phyloP scores from a whole-genome alignment of 2,113 vertebrate genomes.

The Rousettus leschenaultii region DNA sequence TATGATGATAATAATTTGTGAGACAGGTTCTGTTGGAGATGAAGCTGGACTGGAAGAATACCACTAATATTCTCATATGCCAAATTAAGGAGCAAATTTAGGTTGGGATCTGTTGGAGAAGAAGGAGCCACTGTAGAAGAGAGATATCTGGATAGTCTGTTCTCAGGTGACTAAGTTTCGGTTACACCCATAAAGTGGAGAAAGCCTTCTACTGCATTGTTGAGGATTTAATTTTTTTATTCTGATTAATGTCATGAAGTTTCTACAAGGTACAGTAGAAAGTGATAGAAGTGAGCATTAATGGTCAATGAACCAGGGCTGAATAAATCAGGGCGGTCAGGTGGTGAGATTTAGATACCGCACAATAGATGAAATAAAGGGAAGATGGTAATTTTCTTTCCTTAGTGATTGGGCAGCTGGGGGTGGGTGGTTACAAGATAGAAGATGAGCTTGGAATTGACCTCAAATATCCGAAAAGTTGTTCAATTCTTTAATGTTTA shows the following conservation, averaged over 20 bases:
- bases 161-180: neutral
- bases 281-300: neutral
- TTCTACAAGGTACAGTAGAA: neutral
- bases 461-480: neutral
- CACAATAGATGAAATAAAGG: neutral
- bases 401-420: neutral
- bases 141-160: neutral
- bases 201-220: neutral
- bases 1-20: neutral
- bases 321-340: neutral
- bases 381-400: neutral
- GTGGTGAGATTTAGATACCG: neutral
- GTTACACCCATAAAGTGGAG: neutral
- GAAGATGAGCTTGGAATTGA: neutral
- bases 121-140: fast-evolving
- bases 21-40: neutral
- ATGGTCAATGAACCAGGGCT: neutral
- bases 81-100: neutral
- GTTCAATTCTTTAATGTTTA: neutral
- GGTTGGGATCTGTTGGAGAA: neutral
- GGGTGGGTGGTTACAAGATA: fast-evolving
- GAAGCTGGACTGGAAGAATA: neutral
- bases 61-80: neutral
- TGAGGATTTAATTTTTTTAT: neutral
- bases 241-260: neutral